Percentiles rank a stretch among this genome's conserved stretches.
These are phyloP conservation scores for Aphis craccivora DNA, from an alignment of 1,140 invertebrate genomes.

Conservation along the genomic window DNA sequence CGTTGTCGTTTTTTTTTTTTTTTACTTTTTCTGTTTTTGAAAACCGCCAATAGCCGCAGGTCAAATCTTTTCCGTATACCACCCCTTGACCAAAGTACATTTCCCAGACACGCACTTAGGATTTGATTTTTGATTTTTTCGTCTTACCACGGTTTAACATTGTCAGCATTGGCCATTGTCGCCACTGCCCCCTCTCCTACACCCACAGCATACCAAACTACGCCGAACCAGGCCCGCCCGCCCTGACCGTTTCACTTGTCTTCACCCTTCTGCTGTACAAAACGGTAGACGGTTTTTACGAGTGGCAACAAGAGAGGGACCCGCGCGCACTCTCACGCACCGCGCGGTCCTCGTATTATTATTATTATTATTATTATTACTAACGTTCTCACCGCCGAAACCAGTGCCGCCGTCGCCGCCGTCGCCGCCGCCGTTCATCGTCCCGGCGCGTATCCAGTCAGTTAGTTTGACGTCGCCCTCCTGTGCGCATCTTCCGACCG, in stretches of 20 bases:
- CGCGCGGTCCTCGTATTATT: not conserved
- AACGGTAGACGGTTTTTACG: slow-evolving; percentile 46
- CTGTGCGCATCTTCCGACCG: not conserved
- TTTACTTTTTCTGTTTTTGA: not conserved
- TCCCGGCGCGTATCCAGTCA: not conserved
- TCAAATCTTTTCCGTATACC: not conserved
- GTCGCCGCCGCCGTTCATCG: not conserved
- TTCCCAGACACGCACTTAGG: not conserved
- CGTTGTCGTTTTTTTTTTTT: not conserved
- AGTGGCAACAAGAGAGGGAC: not conserved
- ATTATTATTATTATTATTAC: not conserved
- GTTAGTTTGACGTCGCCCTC: slow-evolving; percentile 39
- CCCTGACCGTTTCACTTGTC: slow-evolving; percentile 16
- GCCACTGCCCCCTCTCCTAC: not conserved
- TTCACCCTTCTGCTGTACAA: slow-evolving; percentile 23
- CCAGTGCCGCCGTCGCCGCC: slow-evolving; percentile 22
- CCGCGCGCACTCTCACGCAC: slow-evolving; percentile 37
- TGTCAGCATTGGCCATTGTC: slow-evolving; percentile 38
- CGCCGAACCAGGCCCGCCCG: not conserved
- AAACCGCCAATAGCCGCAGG: not conserved
- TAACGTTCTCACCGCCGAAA: slow-evolving; percentile 21
- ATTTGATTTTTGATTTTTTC: not conserved
- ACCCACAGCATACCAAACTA: too few relatives aligned
- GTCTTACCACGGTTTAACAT: not conserved
- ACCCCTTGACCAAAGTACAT: not conserved